Evolutionary conservation across 2,888 invertebrate species (phyloP), one percentile per base, ranked within the genome.

Genomic region (Drosophila borborema): DNA sequence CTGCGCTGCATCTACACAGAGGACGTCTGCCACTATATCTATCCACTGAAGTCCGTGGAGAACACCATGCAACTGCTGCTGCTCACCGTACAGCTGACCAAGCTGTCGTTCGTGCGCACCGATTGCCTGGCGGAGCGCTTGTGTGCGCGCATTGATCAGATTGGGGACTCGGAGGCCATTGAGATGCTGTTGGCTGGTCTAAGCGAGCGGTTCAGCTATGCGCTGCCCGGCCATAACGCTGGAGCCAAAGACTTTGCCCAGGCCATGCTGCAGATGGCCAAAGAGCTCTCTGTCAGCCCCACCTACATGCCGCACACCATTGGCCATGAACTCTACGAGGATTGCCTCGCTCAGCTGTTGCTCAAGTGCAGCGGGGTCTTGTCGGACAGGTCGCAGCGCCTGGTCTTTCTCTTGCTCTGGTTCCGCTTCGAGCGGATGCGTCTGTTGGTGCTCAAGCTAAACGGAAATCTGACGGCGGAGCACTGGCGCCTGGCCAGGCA

Each of bases 11-110:
- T 96, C 48, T 95, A 95, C 74, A 94, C 94, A 41, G 95, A 95
- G 79, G 95, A 96, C 86, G 94, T 95, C 12, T 94, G 94, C 2
- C 95, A 95, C 82, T 94, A 96, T 90, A 95, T 97, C 77, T 96
- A 95, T 92, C 96, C 97, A 6, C 93, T 95, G 53, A 94, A 95
- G 46, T 94, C 94, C 55, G 93, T 93, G 9, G 93, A 93, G 63
- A 95, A 95, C 69, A 94, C 94, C 41, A 94, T 96, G 89, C 94
- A 94, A 85, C 92, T 96, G 81, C 94, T 95, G 34, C 93, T 95
- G 18, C 94, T 95, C 46, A 94, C 95, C 80, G 93, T 97, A 74
- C 78, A 95, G 63, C 72, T 93, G 23, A 79, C 92, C 6, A 93
- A 96, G 93, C 91, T 95, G 49, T 96, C 96, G 0, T 89, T 95